phyloP scores from a whole-genome alignment of 2,797 vertebrate species.

The Enteromius unitaeniatus region DNA sequence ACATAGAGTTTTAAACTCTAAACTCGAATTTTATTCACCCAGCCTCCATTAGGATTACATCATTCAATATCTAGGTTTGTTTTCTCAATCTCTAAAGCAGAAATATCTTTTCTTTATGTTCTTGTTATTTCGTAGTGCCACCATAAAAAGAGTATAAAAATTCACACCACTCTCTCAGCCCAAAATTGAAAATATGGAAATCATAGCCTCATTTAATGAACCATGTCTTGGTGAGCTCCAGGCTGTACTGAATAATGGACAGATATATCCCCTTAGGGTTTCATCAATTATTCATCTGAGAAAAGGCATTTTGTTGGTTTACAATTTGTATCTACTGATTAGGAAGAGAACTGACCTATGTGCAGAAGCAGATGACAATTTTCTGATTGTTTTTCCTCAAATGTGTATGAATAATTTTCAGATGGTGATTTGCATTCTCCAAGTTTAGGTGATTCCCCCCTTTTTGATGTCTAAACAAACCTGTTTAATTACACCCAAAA shows the following conservation, averaged over 20 bases:
- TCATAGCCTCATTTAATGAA: conserved; percentile 58
- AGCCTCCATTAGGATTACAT: not conserved
- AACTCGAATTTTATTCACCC: not conserved
- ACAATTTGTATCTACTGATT: conserved; percentile 35
- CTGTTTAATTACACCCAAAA: not conserved
- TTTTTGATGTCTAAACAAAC: not conserved
- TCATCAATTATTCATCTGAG: conserved; percentile 72
- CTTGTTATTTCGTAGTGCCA: not conserved
- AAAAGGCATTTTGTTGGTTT: conserved; percentile 4
- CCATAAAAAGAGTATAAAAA: conserved; percentile 1
- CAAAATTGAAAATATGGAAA: conserved; percentile 57
- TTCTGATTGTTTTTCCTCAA: conserved; percentile 3
- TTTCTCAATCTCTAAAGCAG: not conserved
- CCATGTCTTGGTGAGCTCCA: conserved; percentile 43
- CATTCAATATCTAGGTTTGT: not conserved
- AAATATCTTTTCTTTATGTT: not conserved
- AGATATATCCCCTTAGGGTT: conserved; percentile 40
- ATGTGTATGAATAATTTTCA: conserved; percentile 35
- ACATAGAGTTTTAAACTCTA: too few relatives aligned
- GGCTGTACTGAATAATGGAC: conserved; percentile 65
- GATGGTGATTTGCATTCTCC: not conserved
- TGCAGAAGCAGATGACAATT: conserved; percentile 37
- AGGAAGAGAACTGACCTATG: conserved; percentile 24
- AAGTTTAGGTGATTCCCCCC: not conserved
- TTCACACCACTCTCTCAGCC: not conserved